A percentile compares a stretch with the other conserved stretches of the same genome.
Conservation (phyloP, 2,888 invertebrate species). For the Meloe dianella region DNA sequence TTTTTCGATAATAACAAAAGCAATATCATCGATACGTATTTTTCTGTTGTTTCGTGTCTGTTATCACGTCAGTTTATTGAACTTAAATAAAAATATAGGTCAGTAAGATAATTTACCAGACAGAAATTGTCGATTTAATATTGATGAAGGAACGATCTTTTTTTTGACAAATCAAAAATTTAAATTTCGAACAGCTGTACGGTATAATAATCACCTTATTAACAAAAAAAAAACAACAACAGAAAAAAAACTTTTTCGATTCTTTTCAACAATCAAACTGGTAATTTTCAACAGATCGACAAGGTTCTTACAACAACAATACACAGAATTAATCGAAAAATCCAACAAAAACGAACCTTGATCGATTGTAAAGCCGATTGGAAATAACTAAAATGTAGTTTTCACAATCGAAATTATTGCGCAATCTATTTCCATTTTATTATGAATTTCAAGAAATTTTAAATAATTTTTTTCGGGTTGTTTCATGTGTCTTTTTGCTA, state of each 20-base stretch:
- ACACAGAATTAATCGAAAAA: background rate
- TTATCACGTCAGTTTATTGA: constrained; percentile 48
- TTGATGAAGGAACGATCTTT: background rate
- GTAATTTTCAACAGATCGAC: background rate
- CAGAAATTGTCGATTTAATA: constrained; percentile 8
- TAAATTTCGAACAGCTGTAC: background rate
- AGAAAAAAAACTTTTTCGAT: background rate
- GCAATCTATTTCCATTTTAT: background rate
- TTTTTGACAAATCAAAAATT: background rate
- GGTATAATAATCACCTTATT: background rate
- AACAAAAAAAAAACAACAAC: too few species aligned
- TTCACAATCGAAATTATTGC: constrained; percentile 23
- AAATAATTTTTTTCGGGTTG: background rate
- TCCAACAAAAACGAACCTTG: constrained; percentile 30
- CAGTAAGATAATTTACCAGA: constrained; percentile 46
- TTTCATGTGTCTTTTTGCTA: constrained; percentile 7
- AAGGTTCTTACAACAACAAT: background rate
- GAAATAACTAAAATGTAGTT: constrained; percentile 15
- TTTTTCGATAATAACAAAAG: background rate
- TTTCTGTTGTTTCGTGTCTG: constrained; percentile 23
- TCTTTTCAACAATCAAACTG: background rate
- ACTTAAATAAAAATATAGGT: constrained; percentile 48
- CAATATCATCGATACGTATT: constrained; percentile 4
- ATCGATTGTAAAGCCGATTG: constrained; percentile 3
- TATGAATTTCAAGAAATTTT: background rate